Conservation (phyloP, 2,797 vertebrate genomes). For the Glyptemys insculpta region DNA sequence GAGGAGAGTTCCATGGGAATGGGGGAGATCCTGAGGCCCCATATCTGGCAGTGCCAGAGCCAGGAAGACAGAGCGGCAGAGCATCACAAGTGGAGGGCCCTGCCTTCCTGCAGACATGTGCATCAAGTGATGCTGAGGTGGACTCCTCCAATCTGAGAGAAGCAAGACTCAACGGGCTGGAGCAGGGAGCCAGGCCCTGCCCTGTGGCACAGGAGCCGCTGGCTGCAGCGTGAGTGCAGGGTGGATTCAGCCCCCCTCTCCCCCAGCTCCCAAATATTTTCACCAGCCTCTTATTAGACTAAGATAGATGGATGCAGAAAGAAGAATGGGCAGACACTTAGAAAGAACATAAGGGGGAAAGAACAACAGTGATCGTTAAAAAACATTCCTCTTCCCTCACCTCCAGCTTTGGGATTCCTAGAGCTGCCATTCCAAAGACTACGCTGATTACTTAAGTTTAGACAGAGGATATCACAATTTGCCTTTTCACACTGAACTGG, state of each 20-base stretch:
- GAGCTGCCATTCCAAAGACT: slow-evolving; percentile 38
- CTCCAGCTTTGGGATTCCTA: background rate
- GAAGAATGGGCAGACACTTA: background rate
- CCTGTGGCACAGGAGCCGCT: too few relatives aligned
- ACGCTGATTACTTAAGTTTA: slow-evolving; percentile 40
- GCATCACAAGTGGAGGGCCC: background rate
- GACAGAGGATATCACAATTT: slow-evolving; percentile 19
- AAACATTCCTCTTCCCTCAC: slow-evolving; percentile 30
- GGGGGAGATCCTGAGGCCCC: too few relatives aligned
- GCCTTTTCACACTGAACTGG: background rate
- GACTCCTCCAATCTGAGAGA: background rate
- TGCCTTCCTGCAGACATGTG: background rate
- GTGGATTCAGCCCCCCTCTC: background rate
- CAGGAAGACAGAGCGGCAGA: background rate
- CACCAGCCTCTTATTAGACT: background rate
- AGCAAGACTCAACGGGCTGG: background rate
- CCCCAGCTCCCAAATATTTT: background rate
- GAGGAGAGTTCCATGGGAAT: background rate
- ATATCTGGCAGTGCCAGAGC: too few relatives aligned
- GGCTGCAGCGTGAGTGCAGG: too few relatives aligned
- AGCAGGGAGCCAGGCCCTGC: background rate
- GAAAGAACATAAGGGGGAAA: background rate
- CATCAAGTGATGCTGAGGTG: background rate
- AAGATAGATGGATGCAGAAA: slow-evolving; percentile 30
- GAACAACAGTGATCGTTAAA: slow-evolving; percentile 1